These are phyloP conservation scores for Lemur catta DNA, from an alignment of 2,797 vertebrate genomes.

Conservation along the genomic window DNA sequence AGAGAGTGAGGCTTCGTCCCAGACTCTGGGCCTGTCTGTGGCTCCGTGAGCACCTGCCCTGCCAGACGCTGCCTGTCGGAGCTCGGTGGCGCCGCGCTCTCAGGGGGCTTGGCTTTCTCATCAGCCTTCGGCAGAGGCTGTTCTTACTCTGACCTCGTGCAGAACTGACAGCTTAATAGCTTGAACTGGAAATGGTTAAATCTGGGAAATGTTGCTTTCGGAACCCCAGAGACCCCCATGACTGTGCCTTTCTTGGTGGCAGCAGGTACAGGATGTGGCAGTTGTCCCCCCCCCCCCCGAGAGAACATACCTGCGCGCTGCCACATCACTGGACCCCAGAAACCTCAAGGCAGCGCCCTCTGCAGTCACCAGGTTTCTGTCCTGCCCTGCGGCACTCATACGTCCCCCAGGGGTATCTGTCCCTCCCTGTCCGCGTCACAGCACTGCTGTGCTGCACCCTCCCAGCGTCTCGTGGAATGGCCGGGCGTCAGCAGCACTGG, in stretches of 20 bases:
- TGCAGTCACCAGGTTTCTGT: neutral
- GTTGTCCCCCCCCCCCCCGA: neutral
- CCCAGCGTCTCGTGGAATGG: neutral
- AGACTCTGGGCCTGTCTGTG: neutral
- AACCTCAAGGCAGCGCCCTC: neutral
- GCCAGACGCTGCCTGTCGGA: neutral
- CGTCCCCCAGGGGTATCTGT: neutral
- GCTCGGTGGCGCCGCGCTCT: neutral
- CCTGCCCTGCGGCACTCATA: accelerated
- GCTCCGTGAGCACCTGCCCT: neutral
- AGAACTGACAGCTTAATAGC: neutral
- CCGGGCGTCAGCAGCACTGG: accelerated
- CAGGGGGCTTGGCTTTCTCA: neutral
- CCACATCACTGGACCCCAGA: neutral
- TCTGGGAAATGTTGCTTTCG: neutral
- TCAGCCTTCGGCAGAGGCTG: neutral
- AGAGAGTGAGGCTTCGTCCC: neutral
- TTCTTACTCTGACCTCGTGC: neutral
- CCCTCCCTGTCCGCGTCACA: accelerated
- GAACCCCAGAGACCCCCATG: neutral
- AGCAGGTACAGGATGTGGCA: too few relatives aligned
- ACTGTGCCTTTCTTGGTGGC: neutral
- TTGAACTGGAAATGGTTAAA: neutral
- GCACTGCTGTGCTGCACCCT: too few relatives aligned
- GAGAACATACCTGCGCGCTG: too few relatives aligned